phyloP scores from a whole-genome alignment of 2,888 invertebrate genomes.

The Zygogramma bicolorata region DNA sequence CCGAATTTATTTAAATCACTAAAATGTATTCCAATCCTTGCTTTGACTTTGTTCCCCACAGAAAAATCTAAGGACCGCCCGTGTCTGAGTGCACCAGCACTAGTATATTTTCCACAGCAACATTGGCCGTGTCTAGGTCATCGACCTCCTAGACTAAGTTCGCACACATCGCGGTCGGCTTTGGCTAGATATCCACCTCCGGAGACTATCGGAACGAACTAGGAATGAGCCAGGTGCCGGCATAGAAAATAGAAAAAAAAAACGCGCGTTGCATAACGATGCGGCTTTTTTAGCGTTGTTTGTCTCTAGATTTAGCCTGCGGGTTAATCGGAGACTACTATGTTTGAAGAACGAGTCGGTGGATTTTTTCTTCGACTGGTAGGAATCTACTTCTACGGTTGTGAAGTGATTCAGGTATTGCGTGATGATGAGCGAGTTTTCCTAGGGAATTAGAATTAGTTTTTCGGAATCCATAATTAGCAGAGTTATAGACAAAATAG shows the following conservation, averaged over 20 bases:
- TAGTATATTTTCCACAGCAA: slow-evolving; percentile 39
- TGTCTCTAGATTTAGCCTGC: slow-evolving; percentile 7
- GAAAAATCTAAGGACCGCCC: background rate
- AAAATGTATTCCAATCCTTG: background rate
- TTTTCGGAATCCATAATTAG: no score
- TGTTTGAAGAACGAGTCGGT: background rate
- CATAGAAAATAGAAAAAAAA: slow-evolving; percentile 8
- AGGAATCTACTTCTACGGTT: background rate
- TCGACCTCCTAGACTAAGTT: slow-evolving; percentile 55
- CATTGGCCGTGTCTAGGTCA: slow-evolving; percentile 53
- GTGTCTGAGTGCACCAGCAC: background rate
- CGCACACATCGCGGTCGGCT: slow-evolving; percentile 48
- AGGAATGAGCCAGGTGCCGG: background rate
- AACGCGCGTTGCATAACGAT: slow-evolving; percentile 1
- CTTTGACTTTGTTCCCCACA: background rate
- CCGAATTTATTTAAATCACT: no score
- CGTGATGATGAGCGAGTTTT: background rate
- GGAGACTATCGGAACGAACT: slow-evolving; percentile 3
- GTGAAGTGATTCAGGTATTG: background rate
- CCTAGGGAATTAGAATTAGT: no score
- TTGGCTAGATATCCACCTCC: slow-evolving; percentile 26
- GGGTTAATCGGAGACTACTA: background rate
- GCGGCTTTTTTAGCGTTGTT: background rate
- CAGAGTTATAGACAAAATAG: no score
- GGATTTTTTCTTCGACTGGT: background rate